Evolutionary conservation across 2,888 invertebrate genomes (phyloP).

Genomic region (Saturnia pavonia): DNA sequence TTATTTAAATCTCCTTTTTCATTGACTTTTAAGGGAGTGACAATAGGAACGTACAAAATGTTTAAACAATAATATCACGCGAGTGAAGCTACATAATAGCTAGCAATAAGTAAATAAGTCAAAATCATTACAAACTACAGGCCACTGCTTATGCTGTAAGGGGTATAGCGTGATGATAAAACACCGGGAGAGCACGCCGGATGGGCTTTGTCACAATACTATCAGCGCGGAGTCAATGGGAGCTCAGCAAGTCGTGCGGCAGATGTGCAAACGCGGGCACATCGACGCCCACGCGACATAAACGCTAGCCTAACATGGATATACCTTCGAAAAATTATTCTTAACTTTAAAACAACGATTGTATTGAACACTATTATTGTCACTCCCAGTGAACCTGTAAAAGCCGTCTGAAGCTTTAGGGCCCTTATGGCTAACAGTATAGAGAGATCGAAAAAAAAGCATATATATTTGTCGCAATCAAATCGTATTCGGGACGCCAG

Average conservation of each 20-base stretch:
- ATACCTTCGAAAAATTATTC: slow-evolving; percentile 22
- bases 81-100: not conserved
- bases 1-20: no score
- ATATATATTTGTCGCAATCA: no score
- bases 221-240: slow-evolving; percentile 54
- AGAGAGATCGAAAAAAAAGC: no score
- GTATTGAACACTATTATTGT: no score
- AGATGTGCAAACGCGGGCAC: slow-evolving; percentile 58
- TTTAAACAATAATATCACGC: not conserved
- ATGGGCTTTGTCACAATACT: slow-evolving; percentile 56
- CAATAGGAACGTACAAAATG: no score
- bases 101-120: slow-evolving; percentile 6
- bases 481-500: no score
- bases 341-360: slow-evolving; percentile 22
- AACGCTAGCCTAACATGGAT: slow-evolving; percentile 22
- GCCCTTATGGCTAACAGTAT: no score
- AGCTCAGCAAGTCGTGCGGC: slow-evolving; percentile 51
- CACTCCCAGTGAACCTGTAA: no score
- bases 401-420: no score
- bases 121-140: not conserved
- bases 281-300: slow-evolving; percentile 26
- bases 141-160: slow-evolving; percentile 3
- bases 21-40: no score
- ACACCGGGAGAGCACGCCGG: slow-evolving; percentile 7
- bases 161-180: slow-evolving; percentile 5